These are phyloP conservation scores for Leptinotarsa peninsularis DNA, from an alignment of 2,888 invertebrate species.

Conservation along the genomic window DNA sequence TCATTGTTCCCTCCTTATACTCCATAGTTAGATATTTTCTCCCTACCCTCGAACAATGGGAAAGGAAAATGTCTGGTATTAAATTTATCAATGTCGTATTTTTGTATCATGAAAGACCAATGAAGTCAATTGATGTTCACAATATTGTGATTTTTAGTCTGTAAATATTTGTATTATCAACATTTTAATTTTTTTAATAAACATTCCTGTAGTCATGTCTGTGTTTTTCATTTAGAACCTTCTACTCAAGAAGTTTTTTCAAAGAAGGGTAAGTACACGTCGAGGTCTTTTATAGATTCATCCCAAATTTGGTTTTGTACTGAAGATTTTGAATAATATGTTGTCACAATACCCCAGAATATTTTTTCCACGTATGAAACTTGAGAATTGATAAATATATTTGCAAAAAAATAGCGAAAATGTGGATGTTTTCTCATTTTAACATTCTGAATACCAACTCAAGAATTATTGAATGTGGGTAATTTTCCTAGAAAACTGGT, in stretches of 20 bases:
- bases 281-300: no score
- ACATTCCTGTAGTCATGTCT: constrained; percentile 31
- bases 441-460: no score
- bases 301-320: no score
- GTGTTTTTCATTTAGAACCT: neutral
- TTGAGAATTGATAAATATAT: no score
- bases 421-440: no score
- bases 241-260: neutral
- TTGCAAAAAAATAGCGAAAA: no score
- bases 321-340: no score
- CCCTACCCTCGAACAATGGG: neutral
- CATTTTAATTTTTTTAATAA: constrained; percentile 35
- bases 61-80: constrained; percentile 1
- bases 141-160: constrained; percentile 39
- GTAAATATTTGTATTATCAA: constrained; percentile 31
- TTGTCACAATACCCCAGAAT: no score
- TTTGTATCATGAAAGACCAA: constrained; percentile 35
- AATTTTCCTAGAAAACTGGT: no score
- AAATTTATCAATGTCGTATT: constrained; percentile 32
- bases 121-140: constrained; percentile 39
- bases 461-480: no score
- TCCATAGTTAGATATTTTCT: neutral
- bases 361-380: no score
- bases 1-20: neutral
- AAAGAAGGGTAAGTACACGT: no score